Evolutionary conservation across 2,113 vertebrate genomes (phyloP), one percentile per base, ranked within the genome.

Genomic region (Melanerpes formicivorus): DNA sequence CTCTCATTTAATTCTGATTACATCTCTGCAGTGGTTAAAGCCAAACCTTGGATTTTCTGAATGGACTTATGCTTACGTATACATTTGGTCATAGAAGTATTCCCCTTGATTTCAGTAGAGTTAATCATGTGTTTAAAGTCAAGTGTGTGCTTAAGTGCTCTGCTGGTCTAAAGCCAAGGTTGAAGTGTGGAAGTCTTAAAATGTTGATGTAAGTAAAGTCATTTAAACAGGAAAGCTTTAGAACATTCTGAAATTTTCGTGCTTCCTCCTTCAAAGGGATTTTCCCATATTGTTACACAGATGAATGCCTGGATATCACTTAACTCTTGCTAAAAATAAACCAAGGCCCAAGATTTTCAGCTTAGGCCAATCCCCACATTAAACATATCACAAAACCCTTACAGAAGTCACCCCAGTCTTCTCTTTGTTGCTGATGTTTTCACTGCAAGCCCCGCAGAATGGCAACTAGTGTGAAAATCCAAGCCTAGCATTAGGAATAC

Each of bases 121-220:
- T 82, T 74, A 54, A 50, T 84, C 66, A 42, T 29, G 22, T 81
- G 42, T 80, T 66, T 77, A 19, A 91, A 90, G 62, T 62, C 46
- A 91, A 95, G 87, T 91, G 71, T 87, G 78, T 90, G 81, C 93
- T 91, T 91, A 95, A 94, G 89, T 93, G 94, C 87, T 91, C 75
- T 90, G 78, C 87, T 93, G 94, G 71, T 89, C 91, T 91, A 90
- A 88, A 82, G 69, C 42, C 75, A 90, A 78, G 16, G 15, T 81
- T 81, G 79, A 64, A 2, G 1, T 32, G 66, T 16, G 15, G 63
- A 84, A 89, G 64, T 74, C 56, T 92, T 84, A 80, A 83, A 76
- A 48, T 21, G 4, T 27, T 85, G 48, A 54, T 71, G 32, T 77
- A 75, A 83, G 55, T 56, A 66, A 63, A 63, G 11, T 77, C 11